Conservation (phyloP, 92 coral and sea anemone species). For the Phenganax stokvisi region DNA sequence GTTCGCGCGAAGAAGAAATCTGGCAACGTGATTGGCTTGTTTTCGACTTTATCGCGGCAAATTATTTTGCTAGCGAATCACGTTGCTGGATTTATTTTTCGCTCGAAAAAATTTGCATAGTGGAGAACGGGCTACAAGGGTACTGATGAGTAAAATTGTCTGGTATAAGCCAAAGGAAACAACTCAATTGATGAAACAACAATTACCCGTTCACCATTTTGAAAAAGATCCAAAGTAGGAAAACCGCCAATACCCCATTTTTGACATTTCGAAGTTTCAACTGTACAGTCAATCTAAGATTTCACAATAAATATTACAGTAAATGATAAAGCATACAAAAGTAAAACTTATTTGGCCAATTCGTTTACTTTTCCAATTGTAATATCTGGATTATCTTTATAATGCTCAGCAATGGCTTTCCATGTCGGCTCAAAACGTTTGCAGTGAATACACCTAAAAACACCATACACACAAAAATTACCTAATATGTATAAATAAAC, state of each 20-base stretch:
- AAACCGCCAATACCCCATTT: conserved; percentile 65
- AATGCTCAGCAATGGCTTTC: conserved; percentile 70
- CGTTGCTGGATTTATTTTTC: no score
- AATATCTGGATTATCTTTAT: conserved; percentile 61
- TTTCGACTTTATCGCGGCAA: no score
- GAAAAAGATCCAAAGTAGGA: conserved; percentile 70
- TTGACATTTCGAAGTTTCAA: conserved; percentile 60
- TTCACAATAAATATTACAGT: neutral
- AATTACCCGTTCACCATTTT: conserved; percentile 80
- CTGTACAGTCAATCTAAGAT: conserved; percentile 78
- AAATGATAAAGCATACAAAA: neutral
- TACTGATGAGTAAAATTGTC: no score
- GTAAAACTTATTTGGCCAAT: neutral
- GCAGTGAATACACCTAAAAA: conserved; percentile 85
- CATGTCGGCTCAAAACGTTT: conserved; percentile 85
- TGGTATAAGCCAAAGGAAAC: no score
- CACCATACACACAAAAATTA: no score
- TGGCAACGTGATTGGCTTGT: no score
- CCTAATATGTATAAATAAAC: neutral
- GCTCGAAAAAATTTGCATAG: no score
- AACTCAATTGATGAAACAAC: no score
- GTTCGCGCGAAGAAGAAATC: no score
- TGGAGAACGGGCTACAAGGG: no score
- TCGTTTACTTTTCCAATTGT: conserved; percentile 75
- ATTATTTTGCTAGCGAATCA: no score